Evolutionary conservation across 1,140 invertebrate species (phyloP), one percentile per base, ranked within the genome.

Genomic region (Zaprionus vittiger): DNA sequence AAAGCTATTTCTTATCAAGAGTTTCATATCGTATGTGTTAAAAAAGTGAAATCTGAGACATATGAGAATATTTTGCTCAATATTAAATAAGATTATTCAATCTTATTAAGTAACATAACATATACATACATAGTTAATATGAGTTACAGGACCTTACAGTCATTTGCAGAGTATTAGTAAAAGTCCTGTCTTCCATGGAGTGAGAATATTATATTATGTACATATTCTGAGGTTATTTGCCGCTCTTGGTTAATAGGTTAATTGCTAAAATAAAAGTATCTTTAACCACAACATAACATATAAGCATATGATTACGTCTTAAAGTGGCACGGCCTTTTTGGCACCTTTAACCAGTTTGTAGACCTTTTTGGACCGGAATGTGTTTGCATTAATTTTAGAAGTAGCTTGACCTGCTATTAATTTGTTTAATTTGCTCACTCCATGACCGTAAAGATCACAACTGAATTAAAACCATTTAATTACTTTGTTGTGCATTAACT

Each of bases 371-470:
- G n/a, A n/a, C 41, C 5, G 41, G 7, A 47, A 17, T 47, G 3
- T 47, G 14, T 41, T 41, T 41, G 38, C 38, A 41, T 15, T 41
- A 15, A 41, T 41, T 41, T 41, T 6, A 41, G 7, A 44, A 2
- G n/a, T 7, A 17, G n/a, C 5, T 47, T 47, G n/a, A 17, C 41
- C 41, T 47, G n/a, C 41, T 11, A 17, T 47, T 47, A 47, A 17
- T 17, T n/a, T 47, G 41, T 41, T 41, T 41, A 7, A 15, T 41
- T 41, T n/a, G 15, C 15, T 6, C 47, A 22, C n/a, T 11, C 47
- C 47, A 6, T 52, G 47, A 52, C 17, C 47, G 47, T 52, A 52
- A 52, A 52, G 47, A 52, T 52, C 47, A 52, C 20, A 52, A 52
- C 41, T 47, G 7, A 4, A 24, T 52, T 52, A 52, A 52, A 52